These are phyloP conservation scores for Steromphala cineraria DNA, from an alignment of 2,888 invertebrate genomes.

Conservation along the genomic window DNA sequence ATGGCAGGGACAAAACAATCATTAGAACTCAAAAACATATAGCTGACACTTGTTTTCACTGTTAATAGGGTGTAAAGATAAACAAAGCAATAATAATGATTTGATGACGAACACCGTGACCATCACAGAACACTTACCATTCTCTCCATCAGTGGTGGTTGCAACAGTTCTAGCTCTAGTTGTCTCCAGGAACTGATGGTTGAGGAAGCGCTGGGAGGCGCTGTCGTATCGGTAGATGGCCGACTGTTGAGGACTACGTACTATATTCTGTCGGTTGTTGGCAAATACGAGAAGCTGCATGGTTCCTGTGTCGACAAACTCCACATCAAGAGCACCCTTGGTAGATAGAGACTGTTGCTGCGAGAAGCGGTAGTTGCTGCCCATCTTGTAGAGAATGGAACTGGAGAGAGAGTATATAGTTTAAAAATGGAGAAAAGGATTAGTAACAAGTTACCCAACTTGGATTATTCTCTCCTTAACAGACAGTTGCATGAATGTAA, in stretches of 20 bases:
- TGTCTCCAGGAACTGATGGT: conserved; percentile 61
- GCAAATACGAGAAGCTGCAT: conserved; percentile 62
- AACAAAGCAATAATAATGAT: neutral
- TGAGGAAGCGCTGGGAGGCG: conserved; percentile 51
- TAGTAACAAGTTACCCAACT: too few species aligned
- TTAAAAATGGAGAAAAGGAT: too few species aligned
- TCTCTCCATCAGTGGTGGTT: conserved; percentile 39
- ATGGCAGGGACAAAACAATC: too few species aligned
- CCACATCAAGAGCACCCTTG: conserved; percentile 61
- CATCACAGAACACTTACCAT: neutral
- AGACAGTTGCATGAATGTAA: too few species aligned
- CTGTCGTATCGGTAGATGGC: conserved; percentile 65
- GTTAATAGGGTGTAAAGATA: too few species aligned
- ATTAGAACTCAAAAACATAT: too few species aligned
- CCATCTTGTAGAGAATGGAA: conserved; percentile 67
- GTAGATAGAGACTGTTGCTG: conserved; percentile 68
- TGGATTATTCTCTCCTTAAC: too few species aligned
- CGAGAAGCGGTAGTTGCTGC: conserved; percentile 53
- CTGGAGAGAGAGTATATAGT: conserved; percentile 53
- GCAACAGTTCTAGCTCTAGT: conserved; percentile 51
- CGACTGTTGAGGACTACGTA: conserved; percentile 59
- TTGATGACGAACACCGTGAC: neutral
- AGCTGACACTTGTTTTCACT: too few species aligned
- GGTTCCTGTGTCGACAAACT: conserved; percentile 48
- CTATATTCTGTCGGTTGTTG: conserved; percentile 64